phyloP scores from a whole-genome alignment of 2,113 vertebrate species.

The Lophius piscatorius region DNA sequence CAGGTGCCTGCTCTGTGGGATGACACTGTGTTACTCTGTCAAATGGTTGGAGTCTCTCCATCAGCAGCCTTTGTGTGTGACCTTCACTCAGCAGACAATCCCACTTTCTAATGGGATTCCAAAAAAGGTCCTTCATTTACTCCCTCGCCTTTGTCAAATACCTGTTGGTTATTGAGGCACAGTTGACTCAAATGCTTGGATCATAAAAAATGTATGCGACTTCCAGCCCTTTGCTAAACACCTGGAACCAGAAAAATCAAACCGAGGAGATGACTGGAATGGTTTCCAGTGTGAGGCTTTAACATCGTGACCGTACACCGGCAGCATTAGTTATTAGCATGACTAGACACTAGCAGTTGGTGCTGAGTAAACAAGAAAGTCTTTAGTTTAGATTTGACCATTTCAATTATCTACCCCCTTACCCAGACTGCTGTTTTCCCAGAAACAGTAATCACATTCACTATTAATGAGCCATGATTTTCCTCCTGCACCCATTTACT shows the following conservation, averaged over 20 bases:
- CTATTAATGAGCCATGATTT: constrained; percentile 78
- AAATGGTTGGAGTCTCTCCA: constrained; percentile 26
- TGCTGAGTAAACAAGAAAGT: constrained; percentile 65
- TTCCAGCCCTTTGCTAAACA: background rate
- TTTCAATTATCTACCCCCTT: constrained; percentile 63
- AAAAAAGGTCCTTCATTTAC: constrained; percentile 28
- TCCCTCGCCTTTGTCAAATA: constrained; percentile 36
- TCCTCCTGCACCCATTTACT: constrained; percentile 78
- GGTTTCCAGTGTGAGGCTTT: background rate
- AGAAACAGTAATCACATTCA: constrained; percentile 77
- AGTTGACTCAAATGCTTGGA: constrained; percentile 37
- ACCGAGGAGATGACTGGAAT: background rate
- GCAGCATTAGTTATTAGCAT: constrained; percentile 19
- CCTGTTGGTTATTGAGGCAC: constrained; percentile 36
- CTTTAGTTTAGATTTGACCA: constrained; percentile 67
- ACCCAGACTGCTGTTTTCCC: constrained; percentile 68
- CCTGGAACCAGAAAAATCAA: background rate
- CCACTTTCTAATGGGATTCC: constrained; percentile 27
- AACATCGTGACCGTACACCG: constrained; percentile 5
- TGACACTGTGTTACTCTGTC: constrained; percentile 37
- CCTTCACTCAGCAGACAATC: constrained; percentile 33
- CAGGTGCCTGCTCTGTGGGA: constrained; percentile 33
- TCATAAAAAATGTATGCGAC: constrained; percentile 45
- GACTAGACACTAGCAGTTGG: constrained; percentile 50
- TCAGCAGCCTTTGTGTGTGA: constrained; percentile 28